Evolutionary conservation across 2,113 vertebrate species (phyloP).

Genomic region (Tilapia sparmanii): DNA sequence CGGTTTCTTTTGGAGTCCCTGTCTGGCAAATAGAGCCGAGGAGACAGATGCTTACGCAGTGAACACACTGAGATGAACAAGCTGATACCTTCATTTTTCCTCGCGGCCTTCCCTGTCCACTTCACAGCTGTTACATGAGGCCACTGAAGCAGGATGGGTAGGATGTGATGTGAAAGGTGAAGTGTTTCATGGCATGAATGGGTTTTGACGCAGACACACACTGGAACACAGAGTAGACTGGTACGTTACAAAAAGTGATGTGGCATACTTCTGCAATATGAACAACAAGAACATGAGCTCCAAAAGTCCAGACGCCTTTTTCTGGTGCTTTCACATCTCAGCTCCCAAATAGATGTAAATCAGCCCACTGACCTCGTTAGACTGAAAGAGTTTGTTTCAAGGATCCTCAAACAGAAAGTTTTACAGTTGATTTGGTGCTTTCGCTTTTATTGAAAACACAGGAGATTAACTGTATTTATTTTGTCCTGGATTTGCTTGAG

Average conservation of each 20-base stretch:
- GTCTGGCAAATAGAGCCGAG: neutral
- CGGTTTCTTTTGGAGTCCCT: neutral
- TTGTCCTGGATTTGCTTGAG: neutral
- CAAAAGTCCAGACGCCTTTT: neutral
- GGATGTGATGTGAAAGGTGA: conserved; percentile 25
- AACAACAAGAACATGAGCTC: neutral
- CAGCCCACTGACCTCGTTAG: neutral
- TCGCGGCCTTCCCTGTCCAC: neutral
- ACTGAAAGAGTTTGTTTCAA: neutral
- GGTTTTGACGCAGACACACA: conserved; percentile 16
- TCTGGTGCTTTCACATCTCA: neutral
- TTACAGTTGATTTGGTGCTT: neutral
- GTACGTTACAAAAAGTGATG: neutral
- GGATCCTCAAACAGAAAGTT: neutral
- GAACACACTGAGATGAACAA: neutral
- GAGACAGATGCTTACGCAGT: neutral
- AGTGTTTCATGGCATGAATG: conserved; percentile 39
- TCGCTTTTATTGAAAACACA: neutral
- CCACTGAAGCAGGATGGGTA: neutral
- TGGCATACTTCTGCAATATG: neutral
- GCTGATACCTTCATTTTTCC: conserved; percentile 26
- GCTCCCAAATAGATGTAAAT: neutral
- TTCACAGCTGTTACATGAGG: neutral
- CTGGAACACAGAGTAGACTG: conserved; percentile 36
- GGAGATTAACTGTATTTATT: neutral